Evolutionary conservation across 2,113 vertebrate genomes (phyloP).

Genomic region (Helogale parvula): DNA sequence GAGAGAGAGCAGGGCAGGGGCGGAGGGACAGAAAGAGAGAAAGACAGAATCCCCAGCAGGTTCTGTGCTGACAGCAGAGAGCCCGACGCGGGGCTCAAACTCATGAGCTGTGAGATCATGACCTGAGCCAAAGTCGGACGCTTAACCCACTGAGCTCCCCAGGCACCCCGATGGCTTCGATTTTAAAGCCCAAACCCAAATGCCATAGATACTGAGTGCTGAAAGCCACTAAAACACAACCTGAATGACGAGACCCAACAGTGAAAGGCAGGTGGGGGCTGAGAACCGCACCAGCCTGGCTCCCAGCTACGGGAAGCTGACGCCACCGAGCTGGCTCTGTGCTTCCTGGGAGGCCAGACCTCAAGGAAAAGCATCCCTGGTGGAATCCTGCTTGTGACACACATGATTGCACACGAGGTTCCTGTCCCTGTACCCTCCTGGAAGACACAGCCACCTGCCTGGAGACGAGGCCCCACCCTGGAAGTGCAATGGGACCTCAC

Average conservation of each 20-base stretch:
- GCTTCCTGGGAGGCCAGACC: neutral
- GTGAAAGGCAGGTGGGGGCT: neutral
- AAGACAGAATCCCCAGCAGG: too few species aligned
- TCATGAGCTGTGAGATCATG: too few species aligned
- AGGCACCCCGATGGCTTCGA: neutral
- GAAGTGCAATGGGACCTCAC: neutral
- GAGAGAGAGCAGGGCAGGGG: too few species aligned
- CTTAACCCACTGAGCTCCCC: too few species aligned
- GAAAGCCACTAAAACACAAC: neutral
- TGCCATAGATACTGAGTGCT: neutral
- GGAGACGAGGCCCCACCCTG: neutral
- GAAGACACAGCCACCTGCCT: neutral
- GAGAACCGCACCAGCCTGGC: neutral
- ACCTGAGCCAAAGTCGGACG: too few species aligned
- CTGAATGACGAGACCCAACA: neutral
- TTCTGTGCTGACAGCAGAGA: too few species aligned
- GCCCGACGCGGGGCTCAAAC: too few species aligned
- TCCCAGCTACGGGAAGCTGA: neutral
- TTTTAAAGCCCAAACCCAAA: neutral
- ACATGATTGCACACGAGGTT: neutral
- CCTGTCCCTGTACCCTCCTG: neutral
- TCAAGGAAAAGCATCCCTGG: neutral
- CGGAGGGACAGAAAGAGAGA: too few species aligned
- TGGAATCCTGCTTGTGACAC: neutral
- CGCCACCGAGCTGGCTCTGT: neutral